Base-by-base conservation (phyloP, 2,888 invertebrate species). In the Nowickia ferox region DNA sequence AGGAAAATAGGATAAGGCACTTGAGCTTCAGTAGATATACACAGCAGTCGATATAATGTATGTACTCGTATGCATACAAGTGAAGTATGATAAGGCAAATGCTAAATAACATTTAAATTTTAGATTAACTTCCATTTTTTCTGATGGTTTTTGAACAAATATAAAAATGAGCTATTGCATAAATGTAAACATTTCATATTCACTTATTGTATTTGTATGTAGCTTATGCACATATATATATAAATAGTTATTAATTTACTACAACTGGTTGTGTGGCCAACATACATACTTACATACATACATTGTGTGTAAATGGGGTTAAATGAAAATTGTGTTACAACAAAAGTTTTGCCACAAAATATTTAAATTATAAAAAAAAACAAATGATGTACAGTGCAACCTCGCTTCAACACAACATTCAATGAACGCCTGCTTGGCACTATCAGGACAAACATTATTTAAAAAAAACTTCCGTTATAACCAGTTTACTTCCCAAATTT, bases 71-170 rank as follows among this genome's bases (percentile, higher is more conserved):
- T 59, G 78, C 68, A 57, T 59, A 83, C 68, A 57, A 82, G 78
- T 78, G 44, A 57, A 82, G 74, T 82, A 63, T 69, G 42, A 71
- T 66, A 78, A 82, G 42, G 30, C 63, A 55, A 42, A 72, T 74
- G 63, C 74, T 69, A 72, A 84, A 74, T 74, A 85, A 77, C 55
- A 81, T 85, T 81, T 78, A 77, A 81, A 78, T 81, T 85, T 85
- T 81, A 85, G 74, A 85, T 85, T 85, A 81, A 77, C 81, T 81
- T 74, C 74, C 48, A 76, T 51, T 75, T 80, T 80, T 68, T 46
- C 46, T 15, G 42, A 42, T 59, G 44, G 19, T 19, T 53, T n/a
- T 44, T 69, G 30, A 19, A 42, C 10, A 42, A 57, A 66, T 38
- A 48, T 53, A 63, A 15, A 55, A 55, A 63, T 17, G 9, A 65